Evolutionary conservation across 2,888 invertebrate species (phyloP), one percentile per base, ranked within the genome.

Genomic region (Parapristionchus giblindavisi): DNA sequence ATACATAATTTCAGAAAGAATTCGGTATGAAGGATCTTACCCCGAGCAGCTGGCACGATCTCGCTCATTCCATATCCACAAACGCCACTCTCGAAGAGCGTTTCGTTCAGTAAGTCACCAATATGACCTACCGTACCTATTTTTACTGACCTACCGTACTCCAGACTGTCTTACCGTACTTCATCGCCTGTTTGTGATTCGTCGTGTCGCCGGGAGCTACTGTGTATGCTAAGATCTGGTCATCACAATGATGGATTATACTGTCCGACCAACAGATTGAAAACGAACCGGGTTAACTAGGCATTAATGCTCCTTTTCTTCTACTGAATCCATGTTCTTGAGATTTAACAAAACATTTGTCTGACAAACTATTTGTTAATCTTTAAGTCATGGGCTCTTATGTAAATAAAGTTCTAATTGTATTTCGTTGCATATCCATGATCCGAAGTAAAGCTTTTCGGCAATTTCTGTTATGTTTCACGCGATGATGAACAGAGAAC

Each of bases 211-310:
- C 77, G 79, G 38, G 79, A 84, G 52, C 81, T 88, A 6, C 78
- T 88, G 32, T 89, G 89, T 86, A 81, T 81, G 32, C 76, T 87
- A 17, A 78, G 85, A 70, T 80, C 82, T 51, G 85, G 85, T 40
- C 87, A 87, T 77, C 85, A 86, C 78, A 85, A 85, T 75, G 73
- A 78, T 14, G 76, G 77, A 24, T 75, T 81, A 32, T 83, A 82
- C 66, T 83, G 83, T 79, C 80, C 81, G 3, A 58, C 75, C 8
- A 40, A 52, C 2, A 51, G 43, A 56, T 36, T 76, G 3, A 32
- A 43, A 14, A 58, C 66, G 11, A 76, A 76, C 75, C 32, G 65
- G 36, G 56, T 63, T 14, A 43, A 60, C 14, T 72, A n/a, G n/a
- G n/a, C n/a, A n/a, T n/a, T n/a, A n/a, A n/a, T n/a, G n/a, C n/a